Base-by-base conservation (phyloP, 2,113 vertebrate species). In the Vireo altiloquus region DNA sequence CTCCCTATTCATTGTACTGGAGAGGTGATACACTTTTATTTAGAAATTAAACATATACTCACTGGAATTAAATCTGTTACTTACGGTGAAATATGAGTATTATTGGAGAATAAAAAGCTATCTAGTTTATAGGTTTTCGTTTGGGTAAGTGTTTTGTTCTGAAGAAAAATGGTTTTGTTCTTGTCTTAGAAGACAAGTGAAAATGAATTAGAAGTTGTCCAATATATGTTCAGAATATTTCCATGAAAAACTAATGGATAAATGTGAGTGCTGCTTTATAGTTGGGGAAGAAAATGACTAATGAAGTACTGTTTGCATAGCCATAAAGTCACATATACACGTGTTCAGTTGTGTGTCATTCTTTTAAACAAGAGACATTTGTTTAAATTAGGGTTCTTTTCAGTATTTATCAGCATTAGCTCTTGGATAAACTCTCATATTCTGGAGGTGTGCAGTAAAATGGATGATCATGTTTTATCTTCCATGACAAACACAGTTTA, bases 371-470 rank as follows among this genome's bases (percentile, higher is more conserved):
- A 22, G 68, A 28, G 27, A 21, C 6, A 6, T 42, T 75, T 93
- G 30, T 53, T 49, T 47, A 21, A 76, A 46, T 82, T 61, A 72
- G 31, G 46, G 3, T 21, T 93, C 28, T 89, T 54, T 66, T 30
- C n/a, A 18, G 1, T 85, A 44, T 78, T 91, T 89, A 15, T 54
- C 61, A 39, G 18, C 63, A 25, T 81, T 68, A 31, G 13, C 16
- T 60, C 47, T 71, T 63, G 70, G 61, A 49, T 68, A 88, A 79
- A 40, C 44, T 18, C 15, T 52, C 60, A 70, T 40, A 47, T 93
- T 96, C 94, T 88, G 81, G 63, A 89, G 56, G 35, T 77, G 68
- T 78, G 59, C 77, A 91, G 72, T 83, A 56, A 95, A 66, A 87
- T 83, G 28, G 68, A 71, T 40, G 63, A 24, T 72, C 11, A 7